A percentile compares a stretch with the other conserved stretches of the same genome.
Conservation (phyloP, 2,113 vertebrate genomes). For the Haliaeetus leucogaster region DNA sequence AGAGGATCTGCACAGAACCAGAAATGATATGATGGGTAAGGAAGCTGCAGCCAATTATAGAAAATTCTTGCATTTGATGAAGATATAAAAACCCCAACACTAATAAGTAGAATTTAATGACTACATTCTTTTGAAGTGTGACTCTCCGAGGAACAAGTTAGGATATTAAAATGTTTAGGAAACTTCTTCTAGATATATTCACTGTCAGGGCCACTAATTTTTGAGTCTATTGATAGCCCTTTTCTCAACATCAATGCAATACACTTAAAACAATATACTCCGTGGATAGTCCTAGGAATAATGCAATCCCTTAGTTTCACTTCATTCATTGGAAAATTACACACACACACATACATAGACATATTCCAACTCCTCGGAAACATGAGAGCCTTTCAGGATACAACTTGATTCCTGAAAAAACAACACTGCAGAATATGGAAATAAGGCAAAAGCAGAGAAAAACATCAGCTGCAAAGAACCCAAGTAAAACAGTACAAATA, state of each 20-base stretch:
- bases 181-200: neutral
- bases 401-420: neutral
- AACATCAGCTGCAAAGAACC: neutral
- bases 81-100: fast-evolving
- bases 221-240: neutral
- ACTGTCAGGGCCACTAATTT: neutral
- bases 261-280: neutral
- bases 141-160: neutral
- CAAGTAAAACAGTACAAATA: neutral
- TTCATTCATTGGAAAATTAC: neutral
- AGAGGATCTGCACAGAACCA: neutral
- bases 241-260: neutral
- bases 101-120: neutral
- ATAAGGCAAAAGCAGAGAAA: neutral
- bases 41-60: neutral
- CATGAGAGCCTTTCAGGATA: neutral
- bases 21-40: neutral
- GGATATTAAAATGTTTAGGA: neutral
- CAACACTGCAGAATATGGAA: neutral
- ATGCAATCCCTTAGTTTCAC: neutral
- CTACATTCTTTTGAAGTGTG: neutral
- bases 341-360: fast-evolving
- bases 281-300: neutral
- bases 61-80: neutral
- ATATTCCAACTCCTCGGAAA: neutral